Base-by-base conservation (phyloP, 2,113 vertebrate genomes). In the Nothocercus nigrocapillus region DNA sequence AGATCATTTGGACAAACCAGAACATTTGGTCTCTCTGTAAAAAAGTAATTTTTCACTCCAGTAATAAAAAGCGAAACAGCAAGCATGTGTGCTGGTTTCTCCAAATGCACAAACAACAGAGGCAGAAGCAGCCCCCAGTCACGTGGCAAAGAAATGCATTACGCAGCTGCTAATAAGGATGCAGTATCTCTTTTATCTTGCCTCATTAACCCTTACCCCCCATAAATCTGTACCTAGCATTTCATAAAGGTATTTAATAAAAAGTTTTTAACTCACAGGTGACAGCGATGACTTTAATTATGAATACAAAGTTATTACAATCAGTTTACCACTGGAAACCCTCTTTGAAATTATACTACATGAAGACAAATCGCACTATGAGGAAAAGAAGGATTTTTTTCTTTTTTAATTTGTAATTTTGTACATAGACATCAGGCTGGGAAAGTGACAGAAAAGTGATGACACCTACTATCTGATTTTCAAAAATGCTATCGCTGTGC, bases 161-260 rank as follows among this genome's bases (percentile, higher is more conserved):
- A 76, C 47, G 38, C 5, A 0, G 16, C 77, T 75, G 45, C 32
- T 86, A 82, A 75, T 61, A 89, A 86, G 66, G 84, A 84, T 0
- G 4, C 38, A 94, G 86, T 22, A 76, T 32, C 34, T 76, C 47
- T 92, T 85, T 76, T 72, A 89, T 76, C 32, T 17, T 75, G 28
- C 30, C 42, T 47, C 21, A 24, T 56, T 68, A 49, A 49, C 9
- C 34, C 62, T 24, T 22, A 49, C 69, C 75, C 92, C 38, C 62
- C 61, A 42, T 76, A 93, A 90, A 84, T 76, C 86, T 92, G 66
- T 38, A 72, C 32, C 53, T 64, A 87, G 42, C 13, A 51, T 83
- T 93, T 90, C 87, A 89, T 68, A 92, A 92, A 94, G n/a, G 7
- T 85, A 56, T 80, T 36, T 80, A 86, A 93, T 51, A 82, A 82